Evolutionary conservation across 2,797 vertebrate genomes (phyloP), one percentile per base, ranked within the genome.

Genomic region (Galagoides demidoff): DNA sequence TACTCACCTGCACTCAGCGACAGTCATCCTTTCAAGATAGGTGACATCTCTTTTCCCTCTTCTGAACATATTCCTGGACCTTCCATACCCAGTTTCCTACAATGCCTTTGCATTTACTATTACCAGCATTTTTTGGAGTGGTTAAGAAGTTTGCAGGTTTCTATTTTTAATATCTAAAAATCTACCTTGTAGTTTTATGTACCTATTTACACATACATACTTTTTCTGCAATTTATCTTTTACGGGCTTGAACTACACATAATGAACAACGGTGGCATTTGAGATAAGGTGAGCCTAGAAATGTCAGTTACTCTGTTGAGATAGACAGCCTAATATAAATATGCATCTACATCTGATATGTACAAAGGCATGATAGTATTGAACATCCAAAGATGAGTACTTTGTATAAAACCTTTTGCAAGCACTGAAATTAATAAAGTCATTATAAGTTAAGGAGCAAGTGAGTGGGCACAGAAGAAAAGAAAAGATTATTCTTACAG

Each of bases 401-500:
- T 94, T 93, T 96, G 82, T 83, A 89, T n/a, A 79, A 97, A 85
- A 79, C 23, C 74, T 95, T 94, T 93, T 92, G 70, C 31, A 89
- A 96, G 95, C 77, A 71, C 52, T 81, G 52, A 96, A 93, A 96
- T 95, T 87, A 95, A 96, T 83, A 92, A 97, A 95, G 64, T 43
- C 94, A 89, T 97, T 95, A 89, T 85, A 96, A 95, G 77, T 70
- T 95, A 73, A 94, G 88, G 93, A 94, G 91, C 73, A 96, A 95
- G 84, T 95, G 95, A 93, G 97, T 96, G 94, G 97, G 97, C 39
- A 96, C 92, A 95, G 64, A 82, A 85, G 39, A 1, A 5, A 20
- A 5, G 29, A 89, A 71, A 79, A 77, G 63, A 89, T 96, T 96
- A 85, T 97, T 97, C 92, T 95, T 93, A 84, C 31, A 88, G 73